Evolutionary conservation across 2,797 vertebrate species (phyloP).

Genomic region (Melopsittacus undulatus): DNA sequence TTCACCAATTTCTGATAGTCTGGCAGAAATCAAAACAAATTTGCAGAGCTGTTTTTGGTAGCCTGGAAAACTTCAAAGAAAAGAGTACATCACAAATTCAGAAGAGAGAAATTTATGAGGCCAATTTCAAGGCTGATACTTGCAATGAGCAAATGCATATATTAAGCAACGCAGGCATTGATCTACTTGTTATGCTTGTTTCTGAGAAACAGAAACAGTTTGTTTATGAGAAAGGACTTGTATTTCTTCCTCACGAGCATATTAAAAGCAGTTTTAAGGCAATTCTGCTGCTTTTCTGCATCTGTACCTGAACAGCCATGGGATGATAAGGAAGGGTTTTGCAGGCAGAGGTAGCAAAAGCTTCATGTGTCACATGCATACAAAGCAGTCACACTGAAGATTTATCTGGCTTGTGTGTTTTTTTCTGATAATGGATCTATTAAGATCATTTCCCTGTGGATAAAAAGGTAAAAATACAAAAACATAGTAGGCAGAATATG

Average conservation of each 20-base stretch:
- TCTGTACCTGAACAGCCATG: not conserved
- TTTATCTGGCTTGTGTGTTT: not conserved
- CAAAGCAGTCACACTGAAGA: not conserved
- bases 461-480: not conserved
- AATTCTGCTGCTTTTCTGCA: not conserved
- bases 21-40: slow-evolving; percentile 12
- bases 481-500: not conserved
- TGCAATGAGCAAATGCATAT: not conserved
- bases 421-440: not conserved
- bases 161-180: slow-evolving; percentile 31
- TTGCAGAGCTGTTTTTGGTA: not conserved
- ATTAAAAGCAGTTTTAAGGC: slow-evolving; percentile 15
- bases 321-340: not conserved
- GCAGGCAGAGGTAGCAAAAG: not conserved
- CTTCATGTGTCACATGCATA: not conserved
- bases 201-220: not conserved
- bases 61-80: slow-evolving; percentile 34
- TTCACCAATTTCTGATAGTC: not conserved
- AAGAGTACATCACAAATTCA: not conserved
- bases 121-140: slow-evolving; percentile 28
- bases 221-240: not conserved
- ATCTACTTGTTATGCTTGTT: not conserved
- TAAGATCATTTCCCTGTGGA: not conserved
- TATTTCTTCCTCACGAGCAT: not conserved
- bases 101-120: slow-evolving; percentile 7